These are phyloP conservation scores for Saturnia japonica DNA, from an alignment of 2,888 invertebrate genomes.

Conservation along the genomic window DNA sequence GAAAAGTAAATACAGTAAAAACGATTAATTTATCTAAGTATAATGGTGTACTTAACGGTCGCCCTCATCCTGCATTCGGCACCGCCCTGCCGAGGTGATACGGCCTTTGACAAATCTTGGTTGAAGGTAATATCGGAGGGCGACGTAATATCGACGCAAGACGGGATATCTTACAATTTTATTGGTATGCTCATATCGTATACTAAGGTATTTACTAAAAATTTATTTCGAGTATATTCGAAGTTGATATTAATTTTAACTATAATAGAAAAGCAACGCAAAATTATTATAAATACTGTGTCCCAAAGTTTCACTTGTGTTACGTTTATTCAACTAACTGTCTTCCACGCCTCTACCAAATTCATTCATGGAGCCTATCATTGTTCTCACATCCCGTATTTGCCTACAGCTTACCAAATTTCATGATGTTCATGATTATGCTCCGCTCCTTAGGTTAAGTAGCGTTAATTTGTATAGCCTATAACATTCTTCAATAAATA, in stretches of 20 bases:
- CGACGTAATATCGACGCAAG: conserved; percentile 48
- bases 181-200: conserved; percentile 44
- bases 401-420: too few species aligned
- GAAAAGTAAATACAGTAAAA: neutral
- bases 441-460: too few species aligned
- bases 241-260: conserved; percentile 3
- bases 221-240: conserved; percentile 15
- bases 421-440: too few species aligned
- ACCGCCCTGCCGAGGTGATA: conserved; percentile 36
- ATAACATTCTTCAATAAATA: too few species aligned
- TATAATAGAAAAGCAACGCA: neutral
- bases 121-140: conserved; percentile 56
- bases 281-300: neutral
- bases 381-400: too few species aligned
- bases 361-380: too few species aligned
- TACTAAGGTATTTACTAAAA: conserved; percentile 11
- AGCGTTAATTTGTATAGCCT: too few species aligned
- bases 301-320: too few species aligned
- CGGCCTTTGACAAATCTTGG: conserved; percentile 71
- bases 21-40: neutral
- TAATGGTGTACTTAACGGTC: neutral
- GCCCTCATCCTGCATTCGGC: conserved; percentile 6
- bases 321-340: too few species aligned
- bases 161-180: conserved; percentile 50
- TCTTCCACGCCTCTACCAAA: too few species aligned